phyloP scores from a whole-genome alignment of 2,797 vertebrate genomes.

The Gambusia yucatana region DNA sequence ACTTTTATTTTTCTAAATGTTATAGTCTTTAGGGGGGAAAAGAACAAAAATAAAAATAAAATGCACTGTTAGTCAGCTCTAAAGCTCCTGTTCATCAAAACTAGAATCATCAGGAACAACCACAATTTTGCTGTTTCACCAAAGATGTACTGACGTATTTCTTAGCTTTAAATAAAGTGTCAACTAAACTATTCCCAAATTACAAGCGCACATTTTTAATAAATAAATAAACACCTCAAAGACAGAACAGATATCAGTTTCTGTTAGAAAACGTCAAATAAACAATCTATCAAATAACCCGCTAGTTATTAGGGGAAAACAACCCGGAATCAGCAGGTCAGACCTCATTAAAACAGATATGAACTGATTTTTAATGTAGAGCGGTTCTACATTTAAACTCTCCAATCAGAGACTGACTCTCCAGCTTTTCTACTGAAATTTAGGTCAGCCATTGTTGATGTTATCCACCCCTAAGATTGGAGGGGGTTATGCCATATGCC shows the following conservation, averaged over 20 bases:
- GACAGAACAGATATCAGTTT: neutral
- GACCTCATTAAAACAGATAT: neutral
- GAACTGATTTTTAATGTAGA: neutral
- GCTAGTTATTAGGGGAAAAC: neutral
- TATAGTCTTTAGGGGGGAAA: neutral
- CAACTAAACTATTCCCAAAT: neutral
- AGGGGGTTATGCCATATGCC: conserved; percentile 73
- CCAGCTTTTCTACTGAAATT: conserved; percentile 58
- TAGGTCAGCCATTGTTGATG: conserved; percentile 77
- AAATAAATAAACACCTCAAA: neutral
- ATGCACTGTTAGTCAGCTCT: neutral
- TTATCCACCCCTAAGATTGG: conserved; percentile 43
- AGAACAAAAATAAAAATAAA: neutral
- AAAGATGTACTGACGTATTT: neutral
- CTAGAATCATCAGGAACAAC: neutral
- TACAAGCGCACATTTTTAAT: neutral
- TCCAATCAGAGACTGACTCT: conserved; percentile 43
- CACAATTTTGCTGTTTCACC: neutral
- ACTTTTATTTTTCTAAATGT: neutral
- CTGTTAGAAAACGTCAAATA: neutral
- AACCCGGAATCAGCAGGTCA: neutral
- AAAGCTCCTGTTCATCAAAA: neutral
- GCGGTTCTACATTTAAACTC: neutral
- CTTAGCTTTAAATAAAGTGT: neutral
- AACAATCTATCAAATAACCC: neutral